Percentiles rank a stretch among this genome's conserved stretches.
phyloP scores from a whole-genome alignment of 1,140 invertebrate genomes.

The Sinella curviseta region DNA sequence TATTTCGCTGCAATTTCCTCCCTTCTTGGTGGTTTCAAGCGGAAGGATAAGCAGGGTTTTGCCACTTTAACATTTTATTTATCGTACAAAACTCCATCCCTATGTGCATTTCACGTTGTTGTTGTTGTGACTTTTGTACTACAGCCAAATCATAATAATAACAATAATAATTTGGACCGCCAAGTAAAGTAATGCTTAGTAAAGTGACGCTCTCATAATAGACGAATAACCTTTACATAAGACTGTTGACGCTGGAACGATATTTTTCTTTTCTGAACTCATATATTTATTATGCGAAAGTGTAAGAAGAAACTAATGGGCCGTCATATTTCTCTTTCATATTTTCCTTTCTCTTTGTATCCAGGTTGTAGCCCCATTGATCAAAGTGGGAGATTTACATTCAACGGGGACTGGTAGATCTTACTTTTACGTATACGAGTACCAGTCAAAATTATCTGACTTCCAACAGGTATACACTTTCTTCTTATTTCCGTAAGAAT shows the following conservation, averaged over 20 bases:
- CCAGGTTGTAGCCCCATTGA: constrained; percentile 81
- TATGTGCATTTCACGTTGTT: no score
- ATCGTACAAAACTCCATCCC: no score
- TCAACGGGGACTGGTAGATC: constrained; percentile 65
- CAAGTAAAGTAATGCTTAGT: not conserved
- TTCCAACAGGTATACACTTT: constrained; percentile 74
- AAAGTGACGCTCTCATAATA: not conserved
- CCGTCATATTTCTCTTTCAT: constrained; percentile 33
- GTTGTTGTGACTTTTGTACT: no score
- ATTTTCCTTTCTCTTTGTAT: constrained; percentile 29
- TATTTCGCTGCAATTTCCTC: no score
- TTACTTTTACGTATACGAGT: constrained; percentile 89
- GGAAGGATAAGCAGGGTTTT: no score
- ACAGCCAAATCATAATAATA: no score
- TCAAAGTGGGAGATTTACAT: constrained; percentile 88
- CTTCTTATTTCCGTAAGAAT: not conserved
- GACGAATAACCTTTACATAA: not conserved
- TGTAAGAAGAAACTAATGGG: constrained; percentile 28
- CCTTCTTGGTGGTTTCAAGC: no score
- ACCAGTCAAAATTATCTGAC: constrained; percentile 87
- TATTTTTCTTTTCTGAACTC: constrained; percentile 3
- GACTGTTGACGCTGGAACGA: not conserved
- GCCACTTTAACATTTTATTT: no score
- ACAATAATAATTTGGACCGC: no score
- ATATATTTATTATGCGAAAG: not conserved